Base-by-base conservation (phyloP, 2,113 vertebrate genomes). In the Emydocephalus ijimae region DNA sequence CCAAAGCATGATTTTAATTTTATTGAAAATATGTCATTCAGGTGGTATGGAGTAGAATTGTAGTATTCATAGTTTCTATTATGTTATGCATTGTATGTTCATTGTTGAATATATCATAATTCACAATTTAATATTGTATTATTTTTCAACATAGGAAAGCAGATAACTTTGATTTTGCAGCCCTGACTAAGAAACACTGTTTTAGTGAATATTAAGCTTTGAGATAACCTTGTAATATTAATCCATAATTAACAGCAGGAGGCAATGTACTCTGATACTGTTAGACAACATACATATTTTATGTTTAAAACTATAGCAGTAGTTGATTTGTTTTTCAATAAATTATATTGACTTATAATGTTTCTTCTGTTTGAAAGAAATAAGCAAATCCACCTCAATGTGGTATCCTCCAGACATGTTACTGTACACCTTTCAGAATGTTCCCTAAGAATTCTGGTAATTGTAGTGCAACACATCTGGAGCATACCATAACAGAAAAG, bases 251-350 rank as follows among this genome's bases (percentile, higher is more conserved):
- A 88, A 57, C 24, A 89, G 34, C 34, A 29, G 9, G 0, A 81
- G 45, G 11, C 11, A 50, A 11, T 90, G 1, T 81, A 9, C 74
- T 81, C 39, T 52, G 43, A 29, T 26, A 69, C 56, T 23, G 8
- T 85, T 69, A 93, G 92, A 6, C 81, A 56, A 81, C 52, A 11
- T 94, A 12, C 90, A 8, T 94, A 74, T 48, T 9, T 69, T 69
- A 34, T 74, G 7, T 90, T 90, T 59, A 74, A 52, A 88, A 55
- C 9, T 88, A 89, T 89, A 89, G 23, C 55, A 45, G 2, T 57
- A 23, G 3, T 45, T 54, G 54, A 87, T 50, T 57, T 89, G 0
- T 88, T 89, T 23, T 55, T 89, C 87, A 89, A 23, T 39, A 88
- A 56, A 88, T 52, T 10, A 23, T 20, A 39, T 20, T 12, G 1